phyloP scores from a whole-genome alignment of 2,888 invertebrate genomes.

The Cephus pygmeus region DNA sequence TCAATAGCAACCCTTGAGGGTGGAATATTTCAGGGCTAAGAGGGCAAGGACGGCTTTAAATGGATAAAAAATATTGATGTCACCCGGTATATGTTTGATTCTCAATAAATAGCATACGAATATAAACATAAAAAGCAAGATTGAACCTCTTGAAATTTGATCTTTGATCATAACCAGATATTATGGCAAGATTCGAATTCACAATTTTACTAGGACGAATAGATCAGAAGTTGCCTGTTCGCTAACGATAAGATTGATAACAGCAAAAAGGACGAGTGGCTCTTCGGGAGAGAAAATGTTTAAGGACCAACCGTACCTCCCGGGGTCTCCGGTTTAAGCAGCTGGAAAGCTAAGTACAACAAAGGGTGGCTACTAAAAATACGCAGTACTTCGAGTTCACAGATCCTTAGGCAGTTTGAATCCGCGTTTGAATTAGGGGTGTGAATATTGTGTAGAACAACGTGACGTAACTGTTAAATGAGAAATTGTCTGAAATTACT shows the following conservation, averaged over 20 bases:
- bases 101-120: neutral
- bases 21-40: neutral
- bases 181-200: neutral
- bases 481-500: neutral
- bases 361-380: neutral
- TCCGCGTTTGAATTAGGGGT: neutral
- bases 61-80: neutral
- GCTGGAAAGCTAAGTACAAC: neutral
- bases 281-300: neutral
- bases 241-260: neutral
- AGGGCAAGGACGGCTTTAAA: neutral
- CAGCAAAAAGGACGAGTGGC: neutral
- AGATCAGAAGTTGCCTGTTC: neutral
- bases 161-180: neutral
- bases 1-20: slow-evolving; percentile 22
- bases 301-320: neutral
- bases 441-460: neutral
- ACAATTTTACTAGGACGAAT: neutral
- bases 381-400: neutral
- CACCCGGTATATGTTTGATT: neutral
- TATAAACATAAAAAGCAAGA: neutral
- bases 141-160: neutral
- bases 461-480: neutral
- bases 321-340: neutral
- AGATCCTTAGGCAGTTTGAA: neutral